Base-by-base conservation (phyloP, 2,113 vertebrate genomes). In the Amia ocellicauda region DNA sequence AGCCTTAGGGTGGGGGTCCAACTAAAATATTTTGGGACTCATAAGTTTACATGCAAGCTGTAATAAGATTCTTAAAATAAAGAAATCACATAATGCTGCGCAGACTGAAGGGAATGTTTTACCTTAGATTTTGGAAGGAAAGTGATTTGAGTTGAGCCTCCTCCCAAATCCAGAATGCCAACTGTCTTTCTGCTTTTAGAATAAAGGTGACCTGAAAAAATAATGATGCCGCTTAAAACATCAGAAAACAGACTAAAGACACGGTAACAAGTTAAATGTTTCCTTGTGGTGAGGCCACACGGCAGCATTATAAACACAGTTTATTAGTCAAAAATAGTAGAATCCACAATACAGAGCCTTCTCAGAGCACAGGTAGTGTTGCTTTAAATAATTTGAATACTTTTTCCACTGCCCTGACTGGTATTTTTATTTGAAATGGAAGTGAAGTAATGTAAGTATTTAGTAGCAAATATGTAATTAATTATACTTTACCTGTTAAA, bases 91-190 rank as follows among this genome's bases (percentile, higher is more conserved):
- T n/a, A n/a, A n/a, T n/a, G n/a, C n/a, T n/a, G n/a, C n/a, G n/a
- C n/a, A n/a, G n/a, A n/a, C n/a, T n/a, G n/a, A n/a, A n/a, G n/a
- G n/a, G n/a, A n/a, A n/a, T n/a, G n/a, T n/a, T 82, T 87, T 70
- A 99, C 97, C 94, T 92, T 89, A 70, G 90, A 89, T 58, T 81
- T 90, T 0, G 97, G 97, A 69, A 98, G 90, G 71, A 99, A 99
- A 0, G 96, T 98, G 80, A 99, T 98, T 71, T 99, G 97, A 24
- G 97, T 98, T 53, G 97, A 99, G 72, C 93, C 97, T 68, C 97
- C 97, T 55, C 97, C 97, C 73, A 99, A 71, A 79, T 99, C 97
- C 86, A 99, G 80, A 74, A 88, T 99, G 11, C 97, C 97, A 60
- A 96, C 82, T 19, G 93, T 98, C 75, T 75, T 86, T 69, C 66